phyloP scores from a whole-genome alignment of 1,140 invertebrate genomes.

The Spodoptera frugiperda region DNA sequence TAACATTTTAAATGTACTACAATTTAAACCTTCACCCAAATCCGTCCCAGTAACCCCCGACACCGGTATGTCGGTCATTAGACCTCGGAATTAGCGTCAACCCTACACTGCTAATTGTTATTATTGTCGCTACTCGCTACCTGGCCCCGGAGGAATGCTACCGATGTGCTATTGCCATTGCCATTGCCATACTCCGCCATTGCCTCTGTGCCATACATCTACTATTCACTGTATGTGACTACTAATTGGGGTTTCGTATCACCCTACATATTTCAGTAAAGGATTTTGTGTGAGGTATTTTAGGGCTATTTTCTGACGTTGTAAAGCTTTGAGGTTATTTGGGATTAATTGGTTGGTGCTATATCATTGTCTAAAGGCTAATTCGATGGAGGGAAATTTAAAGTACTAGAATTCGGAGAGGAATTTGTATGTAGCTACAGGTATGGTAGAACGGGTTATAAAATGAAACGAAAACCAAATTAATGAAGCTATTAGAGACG shows the following conservation, averaged over 20 bases:
- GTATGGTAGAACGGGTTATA: no score
- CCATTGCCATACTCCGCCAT: background rate
- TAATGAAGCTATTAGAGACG: no score
- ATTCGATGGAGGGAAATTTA: no score
- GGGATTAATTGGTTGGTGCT: no score
- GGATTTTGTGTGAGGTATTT: background rate
- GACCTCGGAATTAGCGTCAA: constrained; percentile 60
- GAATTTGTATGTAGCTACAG: no score
- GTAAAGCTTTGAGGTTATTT: background rate
- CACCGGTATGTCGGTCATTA: constrained; percentile 56
- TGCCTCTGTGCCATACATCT: background rate
- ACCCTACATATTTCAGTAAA: background rate
- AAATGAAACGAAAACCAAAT: no score
- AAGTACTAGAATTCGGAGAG: no score
- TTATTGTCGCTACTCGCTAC: constrained; percentile 54
- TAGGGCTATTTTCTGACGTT: background rate
- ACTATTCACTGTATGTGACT: constrained; percentile 13
- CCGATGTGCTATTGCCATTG: constrained; percentile 17
- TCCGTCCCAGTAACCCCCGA: constrained; percentile 43
- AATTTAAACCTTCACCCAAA: background rate
- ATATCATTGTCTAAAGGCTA: no score
- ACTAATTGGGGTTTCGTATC: constrained; percentile 8
- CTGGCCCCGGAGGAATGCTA: constrained; percentile 44
- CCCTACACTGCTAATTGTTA: constrained; percentile 60
- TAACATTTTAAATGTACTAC: no score